Conservation (phyloP, 2,113 vertebrate genomes). For the Butorides virescens region DNA sequence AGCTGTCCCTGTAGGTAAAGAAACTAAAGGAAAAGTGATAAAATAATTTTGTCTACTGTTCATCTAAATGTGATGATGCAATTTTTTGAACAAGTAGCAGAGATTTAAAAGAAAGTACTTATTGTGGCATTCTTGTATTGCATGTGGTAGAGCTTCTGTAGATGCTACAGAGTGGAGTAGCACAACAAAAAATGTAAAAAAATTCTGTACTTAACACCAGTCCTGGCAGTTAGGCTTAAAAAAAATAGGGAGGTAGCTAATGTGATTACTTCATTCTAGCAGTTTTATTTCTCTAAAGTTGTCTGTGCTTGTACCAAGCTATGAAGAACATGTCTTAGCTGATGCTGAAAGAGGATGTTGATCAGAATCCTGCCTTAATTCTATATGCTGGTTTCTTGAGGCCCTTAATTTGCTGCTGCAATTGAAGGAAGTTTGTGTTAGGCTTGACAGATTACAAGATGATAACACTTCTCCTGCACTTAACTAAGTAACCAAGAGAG, state of each 20-base stretch:
- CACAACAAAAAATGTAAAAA: background rate
- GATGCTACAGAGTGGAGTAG: background rate
- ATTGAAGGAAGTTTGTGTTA: background rate
- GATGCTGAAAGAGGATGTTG: background rate
- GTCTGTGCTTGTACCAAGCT: background rate
- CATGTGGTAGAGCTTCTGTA: background rate
- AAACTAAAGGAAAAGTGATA: background rate
- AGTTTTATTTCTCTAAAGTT: background rate
- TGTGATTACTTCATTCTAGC: background rate
- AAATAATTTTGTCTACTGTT: background rate
- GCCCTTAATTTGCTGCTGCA: background rate
- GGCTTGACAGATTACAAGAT: background rate
- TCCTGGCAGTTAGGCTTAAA: background rate
- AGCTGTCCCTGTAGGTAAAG: background rate
- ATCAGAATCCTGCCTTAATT: background rate
- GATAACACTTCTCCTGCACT: background rate
- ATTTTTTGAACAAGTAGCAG: background rate
- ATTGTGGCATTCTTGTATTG: background rate
- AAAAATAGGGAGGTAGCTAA: background rate
- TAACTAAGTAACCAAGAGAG: background rate
- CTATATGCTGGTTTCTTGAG: background rate
- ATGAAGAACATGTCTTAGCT: background rate
- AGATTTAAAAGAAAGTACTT: background rate
- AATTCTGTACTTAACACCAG: background rate
- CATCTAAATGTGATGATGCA: background rate